phyloP scores from a whole-genome alignment of 2,797 vertebrate species.

The Pseudomugil tenellus region DNA sequence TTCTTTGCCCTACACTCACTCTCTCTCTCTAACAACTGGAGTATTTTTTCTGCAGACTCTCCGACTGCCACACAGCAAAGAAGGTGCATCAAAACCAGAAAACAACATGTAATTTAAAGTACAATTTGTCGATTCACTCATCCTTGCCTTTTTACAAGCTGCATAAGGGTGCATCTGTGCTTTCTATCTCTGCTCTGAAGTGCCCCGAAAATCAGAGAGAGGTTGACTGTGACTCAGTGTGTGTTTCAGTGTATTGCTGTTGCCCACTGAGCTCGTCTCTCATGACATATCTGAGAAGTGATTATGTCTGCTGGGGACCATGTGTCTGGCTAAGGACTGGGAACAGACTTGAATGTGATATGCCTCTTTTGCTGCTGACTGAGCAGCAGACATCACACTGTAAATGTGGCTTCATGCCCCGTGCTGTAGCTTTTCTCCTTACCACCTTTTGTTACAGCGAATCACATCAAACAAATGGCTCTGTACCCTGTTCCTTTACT shows the following conservation, averaged over 20 bases:
- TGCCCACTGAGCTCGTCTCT: constrained; percentile 37
- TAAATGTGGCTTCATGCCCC: constrained; percentile 20
- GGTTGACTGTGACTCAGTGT: constrained; percentile 16
- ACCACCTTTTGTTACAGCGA: constrained; percentile 56
- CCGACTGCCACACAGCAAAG: constrained; percentile 20
- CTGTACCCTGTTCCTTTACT: constrained; percentile 50
- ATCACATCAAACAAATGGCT: constrained; percentile 61
- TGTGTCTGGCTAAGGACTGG: constrained; percentile 46
- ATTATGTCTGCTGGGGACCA: constrained; percentile 48
- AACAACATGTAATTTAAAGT: constrained; percentile 43
- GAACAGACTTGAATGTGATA: constrained; percentile 49
- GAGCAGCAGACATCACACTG: constrained; percentile 23
- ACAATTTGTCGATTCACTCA: constrained; percentile 33
- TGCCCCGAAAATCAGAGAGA: constrained; percentile 8
- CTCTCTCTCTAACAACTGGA: constrained; percentile 31
- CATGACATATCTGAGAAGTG: constrained; percentile 43
- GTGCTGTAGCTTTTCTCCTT: constrained; percentile 34
- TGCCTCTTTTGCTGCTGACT: constrained; percentile 50
- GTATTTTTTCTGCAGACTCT: constrained; percentile 27
- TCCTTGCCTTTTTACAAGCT: constrained; percentile 12
- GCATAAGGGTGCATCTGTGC: constrained; percentile 32
- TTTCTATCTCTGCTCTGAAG: constrained; percentile 32
- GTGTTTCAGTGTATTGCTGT: constrained; percentile 27
- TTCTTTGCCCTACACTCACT: constrained; percentile 24
- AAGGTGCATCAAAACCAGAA: constrained; percentile 44